Conservation (phyloP, 1,140 invertebrate genomes). For the Trichoplusia ni region DNA sequence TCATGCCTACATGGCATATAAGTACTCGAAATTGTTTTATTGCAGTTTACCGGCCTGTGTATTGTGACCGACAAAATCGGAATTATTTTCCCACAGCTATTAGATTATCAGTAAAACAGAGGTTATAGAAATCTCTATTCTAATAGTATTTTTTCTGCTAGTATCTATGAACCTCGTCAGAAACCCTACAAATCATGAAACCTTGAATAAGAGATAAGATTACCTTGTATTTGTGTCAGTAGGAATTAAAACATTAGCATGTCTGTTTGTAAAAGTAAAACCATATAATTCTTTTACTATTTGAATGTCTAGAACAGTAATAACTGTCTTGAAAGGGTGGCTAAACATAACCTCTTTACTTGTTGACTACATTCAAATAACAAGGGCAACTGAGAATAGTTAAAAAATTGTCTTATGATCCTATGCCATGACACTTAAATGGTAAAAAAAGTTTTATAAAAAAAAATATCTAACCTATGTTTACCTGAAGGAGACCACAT, state of each 20-base stretch:
- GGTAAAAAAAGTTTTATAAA: too few relatives aligned
- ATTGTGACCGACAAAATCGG: too few relatives aligned
- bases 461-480: too few relatives aligned
- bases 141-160: background rate
- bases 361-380: too few relatives aligned
- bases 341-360: too few relatives aligned
- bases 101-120: background rate
- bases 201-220: slow-evolving; percentile 25
- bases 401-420: too few relatives aligned
- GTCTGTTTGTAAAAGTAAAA: slow-evolving; percentile 1
- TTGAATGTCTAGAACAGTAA: background rate
- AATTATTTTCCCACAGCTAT: background rate
- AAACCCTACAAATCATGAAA: slow-evolving; percentile 2
- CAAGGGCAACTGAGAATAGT: too few relatives aligned
- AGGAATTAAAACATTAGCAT: slow-evolving; percentile 9
- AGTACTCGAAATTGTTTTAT: too few relatives aligned
- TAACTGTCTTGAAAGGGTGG: too few relatives aligned
- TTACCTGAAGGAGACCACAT: too few relatives aligned
- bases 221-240: slow-evolving; percentile 11
- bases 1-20: background rate
- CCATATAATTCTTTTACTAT: background rate
- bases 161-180: background rate
- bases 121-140: background rate
- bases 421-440: too few relatives aligned
- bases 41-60: too few relatives aligned